Evolutionary conservation across 2,113 vertebrate genomes (phyloP).

Genomic region (Bujurquina vittata): DNA sequence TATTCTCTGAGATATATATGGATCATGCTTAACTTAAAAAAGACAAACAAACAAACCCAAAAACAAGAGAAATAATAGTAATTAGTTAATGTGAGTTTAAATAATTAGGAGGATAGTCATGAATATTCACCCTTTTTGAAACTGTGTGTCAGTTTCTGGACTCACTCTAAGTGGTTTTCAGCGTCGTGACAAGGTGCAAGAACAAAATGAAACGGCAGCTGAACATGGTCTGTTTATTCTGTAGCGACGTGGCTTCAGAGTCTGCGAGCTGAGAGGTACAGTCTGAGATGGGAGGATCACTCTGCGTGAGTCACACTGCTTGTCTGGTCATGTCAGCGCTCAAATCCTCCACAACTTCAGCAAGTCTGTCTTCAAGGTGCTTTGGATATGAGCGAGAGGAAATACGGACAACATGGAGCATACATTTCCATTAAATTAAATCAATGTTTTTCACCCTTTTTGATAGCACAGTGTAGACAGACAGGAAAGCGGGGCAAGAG

Average conservation of each 20-base stretch:
- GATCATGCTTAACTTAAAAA: too few species aligned
- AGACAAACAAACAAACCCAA: too few species aligned
- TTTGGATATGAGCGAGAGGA: neutral
- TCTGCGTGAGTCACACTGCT: constrained; percentile 21
- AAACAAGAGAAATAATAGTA: neutral
- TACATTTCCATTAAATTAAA: neutral
- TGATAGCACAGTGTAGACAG: neutral
- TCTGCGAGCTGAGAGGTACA: neutral
- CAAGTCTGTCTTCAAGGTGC: neutral
- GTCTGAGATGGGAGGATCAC: constrained; percentile 10
- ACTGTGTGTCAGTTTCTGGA: neutral
- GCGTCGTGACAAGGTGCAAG: neutral
- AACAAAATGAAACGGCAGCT: neutral
- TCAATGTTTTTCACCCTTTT: neutral
- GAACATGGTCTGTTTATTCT: constrained; percentile 18
- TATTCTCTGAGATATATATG: too few species aligned
- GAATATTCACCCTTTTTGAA: neutral
- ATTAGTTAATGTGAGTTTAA: neutral
- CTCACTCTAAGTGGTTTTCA: neutral
- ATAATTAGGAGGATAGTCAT: neutral
- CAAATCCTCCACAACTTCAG: constrained; percentile 9
- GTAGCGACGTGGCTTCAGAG: constrained; percentile 1
- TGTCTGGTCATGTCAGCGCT: constrained; percentile 5
- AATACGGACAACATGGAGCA: neutral
- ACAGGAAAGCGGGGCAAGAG: too few species aligned